Percentiles rank a stretch among this genome's conserved stretches.
phyloP scores from a whole-genome alignment of 2,888 invertebrate genomes.

The Oegoconia quadripuncta region DNA sequence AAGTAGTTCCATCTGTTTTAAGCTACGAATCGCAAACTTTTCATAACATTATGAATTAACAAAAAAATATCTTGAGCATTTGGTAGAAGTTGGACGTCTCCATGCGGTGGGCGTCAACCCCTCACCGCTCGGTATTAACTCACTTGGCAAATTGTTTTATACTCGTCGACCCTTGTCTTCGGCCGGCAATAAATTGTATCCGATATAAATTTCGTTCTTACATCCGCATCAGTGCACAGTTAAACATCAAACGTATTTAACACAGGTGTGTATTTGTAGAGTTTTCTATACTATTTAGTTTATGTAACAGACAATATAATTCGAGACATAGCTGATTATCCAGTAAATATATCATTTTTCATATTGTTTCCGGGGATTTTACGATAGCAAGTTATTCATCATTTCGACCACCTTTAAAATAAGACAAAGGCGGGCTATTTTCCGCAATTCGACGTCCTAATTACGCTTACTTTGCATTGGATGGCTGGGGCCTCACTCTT shows the following conservation, averaged over 20 bases:
- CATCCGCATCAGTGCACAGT: conserved; percentile 8
- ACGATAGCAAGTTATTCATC: too few species aligned
- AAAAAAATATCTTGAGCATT: conserved; percentile 18
- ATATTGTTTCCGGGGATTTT: too few species aligned
- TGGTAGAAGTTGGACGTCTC: conserved; percentile 24
- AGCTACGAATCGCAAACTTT: conserved; percentile 1
- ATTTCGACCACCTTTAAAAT: too few species aligned
- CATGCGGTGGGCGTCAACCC: conserved; percentile 18
- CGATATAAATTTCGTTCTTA: conserved; percentile 37
- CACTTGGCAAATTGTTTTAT: conserved; percentile 60
- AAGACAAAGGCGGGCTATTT: too few species aligned
- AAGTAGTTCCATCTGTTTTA: not conserved
- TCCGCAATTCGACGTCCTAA: too few species aligned
- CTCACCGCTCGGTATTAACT: conserved; percentile 43
- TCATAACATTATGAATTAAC: conserved; percentile 3
- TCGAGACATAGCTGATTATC: too few species aligned
- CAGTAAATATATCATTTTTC: too few species aligned
- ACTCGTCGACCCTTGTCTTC: conserved; percentile 55
- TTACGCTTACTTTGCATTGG: too few species aligned
- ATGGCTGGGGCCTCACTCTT: too few species aligned
- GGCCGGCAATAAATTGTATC: conserved; percentile 35
- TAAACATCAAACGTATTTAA: conserved; percentile 9
- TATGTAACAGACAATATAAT: too few species aligned
- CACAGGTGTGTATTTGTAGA: too few species aligned
- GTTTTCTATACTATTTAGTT: too few species aligned